These are phyloP conservation scores for Mongoloraphidia duomilia DNA, from an alignment of 2,888 invertebrate genomes.

Conservation along the genomic window DNA sequence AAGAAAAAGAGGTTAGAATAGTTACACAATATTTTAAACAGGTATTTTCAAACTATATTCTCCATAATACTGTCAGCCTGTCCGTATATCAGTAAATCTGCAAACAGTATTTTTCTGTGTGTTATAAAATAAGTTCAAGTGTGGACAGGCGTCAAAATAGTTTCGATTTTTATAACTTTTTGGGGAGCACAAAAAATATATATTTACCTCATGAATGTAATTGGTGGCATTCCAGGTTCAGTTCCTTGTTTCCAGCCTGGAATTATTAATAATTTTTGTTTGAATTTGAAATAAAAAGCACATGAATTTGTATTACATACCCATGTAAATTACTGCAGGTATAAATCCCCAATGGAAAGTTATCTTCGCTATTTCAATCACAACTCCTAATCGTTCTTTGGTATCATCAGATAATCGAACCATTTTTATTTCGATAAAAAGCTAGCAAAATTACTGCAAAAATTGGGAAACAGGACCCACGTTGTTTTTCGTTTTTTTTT, in stretches of 20 bases:
- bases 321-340: constrained; percentile 51
- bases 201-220: constrained; percentile 37
- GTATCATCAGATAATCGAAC: constrained; percentile 34
- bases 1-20: too few species aligned
- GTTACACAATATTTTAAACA: too few species aligned
- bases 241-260: constrained; percentile 52
- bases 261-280: constrained; percentile 14
- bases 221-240: constrained; percentile 53
- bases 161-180: too few species aligned
- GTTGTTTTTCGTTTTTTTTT: too few species aligned
- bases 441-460: too few species aligned
- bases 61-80: too few species aligned
- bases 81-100: too few species aligned
- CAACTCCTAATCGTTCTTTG: constrained; percentile 44
- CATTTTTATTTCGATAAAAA: background rate
- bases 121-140: too few species aligned
- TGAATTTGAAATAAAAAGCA: background rate
- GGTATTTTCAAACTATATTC: too few species aligned
- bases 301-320: constrained; percentile 24
- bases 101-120: too few species aligned
- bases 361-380: constrained; percentile 42
- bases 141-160: too few species aligned
- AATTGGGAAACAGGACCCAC: too few species aligned
- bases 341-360: constrained; percentile 57
- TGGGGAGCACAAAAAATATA: background rate